Conservation (phyloP, 2,888 invertebrate species). For the Philonicus albiceps region DNA sequence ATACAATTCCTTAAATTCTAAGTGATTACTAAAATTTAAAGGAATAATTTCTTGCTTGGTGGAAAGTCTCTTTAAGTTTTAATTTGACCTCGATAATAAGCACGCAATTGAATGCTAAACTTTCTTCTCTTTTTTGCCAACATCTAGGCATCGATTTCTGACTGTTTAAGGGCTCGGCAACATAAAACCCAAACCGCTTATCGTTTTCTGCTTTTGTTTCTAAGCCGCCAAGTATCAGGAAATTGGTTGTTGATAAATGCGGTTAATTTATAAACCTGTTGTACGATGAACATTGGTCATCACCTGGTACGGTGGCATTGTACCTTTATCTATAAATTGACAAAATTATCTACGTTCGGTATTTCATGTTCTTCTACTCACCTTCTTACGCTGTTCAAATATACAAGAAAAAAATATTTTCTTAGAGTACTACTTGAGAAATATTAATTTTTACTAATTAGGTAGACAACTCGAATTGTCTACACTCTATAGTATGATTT, state of each 20-base stretch:
- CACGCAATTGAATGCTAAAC: background rate
- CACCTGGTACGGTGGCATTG: background rate
- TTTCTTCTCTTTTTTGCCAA: background rate
- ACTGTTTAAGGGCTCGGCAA: background rate
- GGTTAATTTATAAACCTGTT: background rate
- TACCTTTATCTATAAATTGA: background rate
- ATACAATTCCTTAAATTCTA: background rate
- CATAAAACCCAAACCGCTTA: background rate
- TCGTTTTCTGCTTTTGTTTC: background rate
- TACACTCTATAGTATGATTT: background rate
- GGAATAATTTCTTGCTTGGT: background rate
- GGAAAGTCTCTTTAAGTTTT: background rate
- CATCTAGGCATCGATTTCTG: background rate
- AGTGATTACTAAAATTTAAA: background rate
- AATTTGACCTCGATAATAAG: background rate
- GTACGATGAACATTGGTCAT: background rate
- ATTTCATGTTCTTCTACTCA: background rate
- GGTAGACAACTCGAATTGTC: background rate
- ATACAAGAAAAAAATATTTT: background rate
- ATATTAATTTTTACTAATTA: background rate
- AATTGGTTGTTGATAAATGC: slow-evolving; percentile 5
- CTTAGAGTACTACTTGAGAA: background rate
- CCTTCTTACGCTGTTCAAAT: background rate
- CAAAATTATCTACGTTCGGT: background rate
- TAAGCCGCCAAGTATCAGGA: background rate